These are phyloP conservation scores for Paramisgurnus dabryanus DNA, from an alignment of 2,113 vertebrate species.

Conservation along the genomic window DNA sequence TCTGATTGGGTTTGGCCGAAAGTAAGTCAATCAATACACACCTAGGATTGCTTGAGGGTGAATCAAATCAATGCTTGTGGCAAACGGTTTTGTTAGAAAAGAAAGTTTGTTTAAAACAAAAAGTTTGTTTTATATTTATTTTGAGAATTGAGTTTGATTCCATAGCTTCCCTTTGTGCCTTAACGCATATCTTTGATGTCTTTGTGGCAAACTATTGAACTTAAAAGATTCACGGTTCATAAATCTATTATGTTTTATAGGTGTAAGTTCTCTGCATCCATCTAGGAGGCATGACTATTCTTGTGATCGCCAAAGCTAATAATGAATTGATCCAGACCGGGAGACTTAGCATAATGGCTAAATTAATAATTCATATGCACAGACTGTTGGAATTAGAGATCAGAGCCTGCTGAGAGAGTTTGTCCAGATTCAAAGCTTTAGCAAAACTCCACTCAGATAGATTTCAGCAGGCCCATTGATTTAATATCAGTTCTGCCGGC, in stretches of 20 bases:
- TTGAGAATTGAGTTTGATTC: too few relatives aligned
- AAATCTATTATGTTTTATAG: conserved; percentile 17
- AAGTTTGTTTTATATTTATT: too few relatives aligned
- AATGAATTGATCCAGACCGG: conserved; percentile 43
- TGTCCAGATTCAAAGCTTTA: conserved; percentile 37
- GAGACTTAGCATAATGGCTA: conserved; percentile 44
- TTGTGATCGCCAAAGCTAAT: conserved; percentile 33
- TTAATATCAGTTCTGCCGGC: conserved; percentile 26
- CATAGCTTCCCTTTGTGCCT: too few relatives aligned
- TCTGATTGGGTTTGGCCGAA: too few relatives aligned
- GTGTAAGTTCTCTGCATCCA: conserved; percentile 10
- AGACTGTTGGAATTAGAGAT: conserved; percentile 44
- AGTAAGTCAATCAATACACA: too few relatives aligned
- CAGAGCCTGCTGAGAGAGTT: conserved; percentile 30
- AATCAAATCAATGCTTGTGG: too few relatives aligned
- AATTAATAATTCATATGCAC: conserved; percentile 47
- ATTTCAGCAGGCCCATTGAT: conserved; percentile 31
- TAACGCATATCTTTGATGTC: not conserved
- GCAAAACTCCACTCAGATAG: conserved; percentile 31
- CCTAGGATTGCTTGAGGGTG: too few relatives aligned
- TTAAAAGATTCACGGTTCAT: not conserved
- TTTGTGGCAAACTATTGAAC: not conserved
- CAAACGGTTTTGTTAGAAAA: too few relatives aligned
- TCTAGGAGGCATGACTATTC: not conserved
- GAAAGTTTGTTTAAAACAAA: too few relatives aligned